Conservation (phyloP, 2,888 invertebrate genomes). For the Drosophila koepferae region DNA sequence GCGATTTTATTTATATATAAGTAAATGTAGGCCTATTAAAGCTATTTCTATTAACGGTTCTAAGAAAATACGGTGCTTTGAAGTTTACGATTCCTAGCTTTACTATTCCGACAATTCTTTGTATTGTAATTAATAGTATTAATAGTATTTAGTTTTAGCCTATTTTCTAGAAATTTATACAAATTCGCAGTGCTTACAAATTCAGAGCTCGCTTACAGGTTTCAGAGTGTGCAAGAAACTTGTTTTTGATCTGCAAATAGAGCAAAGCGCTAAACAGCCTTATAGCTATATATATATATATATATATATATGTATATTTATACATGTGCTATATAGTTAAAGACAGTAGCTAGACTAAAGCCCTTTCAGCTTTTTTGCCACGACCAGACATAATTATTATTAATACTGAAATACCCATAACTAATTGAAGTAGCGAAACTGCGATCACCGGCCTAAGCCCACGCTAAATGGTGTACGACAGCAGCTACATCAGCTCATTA, state of each 20-base stretch:
- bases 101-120: background rate
- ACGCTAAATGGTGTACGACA: slow-evolving; percentile 35
- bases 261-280: slow-evolving; percentile 5
- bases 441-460: slow-evolving; percentile 26
- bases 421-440: slow-evolving; percentile 33
- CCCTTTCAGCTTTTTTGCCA: background rate
- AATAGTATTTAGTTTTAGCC: background rate
- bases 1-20: too few species aligned
- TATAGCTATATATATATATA: background rate
- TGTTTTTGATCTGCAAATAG: slow-evolving; percentile 2
- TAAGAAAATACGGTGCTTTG: background rate
- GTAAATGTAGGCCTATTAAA: too few species aligned
- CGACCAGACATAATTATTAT: too few species aligned
- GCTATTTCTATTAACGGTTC: too few species aligned
- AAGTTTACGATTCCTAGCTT: background rate
- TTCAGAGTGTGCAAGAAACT: background rate
- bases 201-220: slow-evolving; percentile 1
- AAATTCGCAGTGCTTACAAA: background rate
- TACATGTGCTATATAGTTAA: background rate
- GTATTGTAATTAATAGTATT: background rate
- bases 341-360: background rate
- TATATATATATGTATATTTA: background rate
- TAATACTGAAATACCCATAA: background rate
- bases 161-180: background rate
- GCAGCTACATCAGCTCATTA: slow-evolving; percentile 63